phyloP scores from a whole-genome alignment of 1,140 invertebrate genomes.

The Venturia canescens region DNA sequence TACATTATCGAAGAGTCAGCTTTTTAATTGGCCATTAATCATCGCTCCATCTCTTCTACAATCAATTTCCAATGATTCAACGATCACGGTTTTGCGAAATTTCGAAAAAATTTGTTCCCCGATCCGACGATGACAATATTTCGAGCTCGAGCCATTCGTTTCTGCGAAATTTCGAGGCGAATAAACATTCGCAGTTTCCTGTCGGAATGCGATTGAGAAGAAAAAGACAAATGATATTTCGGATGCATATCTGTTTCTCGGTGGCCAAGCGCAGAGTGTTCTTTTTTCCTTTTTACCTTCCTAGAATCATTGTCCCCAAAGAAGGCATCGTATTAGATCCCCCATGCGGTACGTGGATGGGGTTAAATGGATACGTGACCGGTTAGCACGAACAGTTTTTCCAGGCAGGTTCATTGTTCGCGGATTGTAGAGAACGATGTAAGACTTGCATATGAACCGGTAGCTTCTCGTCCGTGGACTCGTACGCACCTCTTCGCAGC shows the following conservation, averaged over 20 bases:
- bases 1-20: no score
- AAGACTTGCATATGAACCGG: conserved; percentile 33
- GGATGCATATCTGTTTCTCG: conserved; percentile 26
- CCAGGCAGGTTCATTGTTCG: conserved; percentile 56
- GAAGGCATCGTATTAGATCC: conserved; percentile 61
- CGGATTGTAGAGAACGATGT: conserved; percentile 34
- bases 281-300: conserved; percentile 47
- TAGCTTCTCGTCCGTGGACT: conserved; percentile 1
- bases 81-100: no score
- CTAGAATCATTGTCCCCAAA: conserved; percentile 57
- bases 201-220: conserved; percentile 14
- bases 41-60: no score
- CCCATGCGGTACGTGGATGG: conserved; percentile 50
- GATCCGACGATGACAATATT: neutral
- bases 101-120: neutral
- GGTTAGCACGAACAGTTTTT: conserved; percentile 50
- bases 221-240: neutral
- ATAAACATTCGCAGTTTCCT: neutral
- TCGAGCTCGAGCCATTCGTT: neutral
- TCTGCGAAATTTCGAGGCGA: neutral
- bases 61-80: no score
- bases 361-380: conserved; percentile 60
- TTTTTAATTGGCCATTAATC: no score
- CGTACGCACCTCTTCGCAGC: neutral
- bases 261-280: neutral